phyloP scores from a whole-genome alignment of 2,113 vertebrate genomes.

The Cyanoderma ruficeps region DNA sequence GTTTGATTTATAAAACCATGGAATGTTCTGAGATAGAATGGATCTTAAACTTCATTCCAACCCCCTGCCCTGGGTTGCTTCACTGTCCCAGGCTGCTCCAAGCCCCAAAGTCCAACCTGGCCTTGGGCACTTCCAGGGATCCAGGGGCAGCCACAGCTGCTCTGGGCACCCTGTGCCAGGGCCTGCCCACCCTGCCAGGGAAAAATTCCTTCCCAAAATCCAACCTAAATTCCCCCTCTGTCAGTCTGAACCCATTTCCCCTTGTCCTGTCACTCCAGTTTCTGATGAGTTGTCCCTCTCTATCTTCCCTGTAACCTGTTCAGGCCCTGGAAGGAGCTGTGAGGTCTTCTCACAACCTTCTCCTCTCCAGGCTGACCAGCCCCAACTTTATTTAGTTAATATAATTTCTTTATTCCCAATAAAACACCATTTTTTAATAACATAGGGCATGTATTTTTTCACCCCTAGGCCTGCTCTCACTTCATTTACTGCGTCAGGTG shows the following conservation, averaged over 20 bases:
- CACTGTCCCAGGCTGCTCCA: background rate
- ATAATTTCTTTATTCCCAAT: background rate
- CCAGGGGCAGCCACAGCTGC: background rate
- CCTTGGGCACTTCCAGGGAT: background rate
- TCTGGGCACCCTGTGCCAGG: background rate
- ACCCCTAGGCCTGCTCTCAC: background rate
- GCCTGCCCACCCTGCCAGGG: background rate
- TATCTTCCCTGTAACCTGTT: background rate
- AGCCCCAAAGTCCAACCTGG: background rate
- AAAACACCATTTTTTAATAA: background rate
- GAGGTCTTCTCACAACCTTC: background rate
- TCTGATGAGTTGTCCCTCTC: background rate
- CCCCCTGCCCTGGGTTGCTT: background rate
- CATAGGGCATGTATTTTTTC: background rate
- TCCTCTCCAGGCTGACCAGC: background rate
- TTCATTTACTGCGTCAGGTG: background rate
- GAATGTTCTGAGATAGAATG: background rate
- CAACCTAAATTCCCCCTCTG: rapidly evolving
- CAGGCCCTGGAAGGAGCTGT: background rate
- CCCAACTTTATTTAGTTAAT: background rate
- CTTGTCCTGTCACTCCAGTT: background rate
- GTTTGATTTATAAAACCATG: background rate
- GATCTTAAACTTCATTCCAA: background rate
- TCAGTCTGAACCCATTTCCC: background rate
- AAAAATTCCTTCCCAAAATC: background rate